Evolutionary conservation across 2,113 vertebrate genomes (phyloP).

Genomic region (Bettongia penicillata): DNA sequence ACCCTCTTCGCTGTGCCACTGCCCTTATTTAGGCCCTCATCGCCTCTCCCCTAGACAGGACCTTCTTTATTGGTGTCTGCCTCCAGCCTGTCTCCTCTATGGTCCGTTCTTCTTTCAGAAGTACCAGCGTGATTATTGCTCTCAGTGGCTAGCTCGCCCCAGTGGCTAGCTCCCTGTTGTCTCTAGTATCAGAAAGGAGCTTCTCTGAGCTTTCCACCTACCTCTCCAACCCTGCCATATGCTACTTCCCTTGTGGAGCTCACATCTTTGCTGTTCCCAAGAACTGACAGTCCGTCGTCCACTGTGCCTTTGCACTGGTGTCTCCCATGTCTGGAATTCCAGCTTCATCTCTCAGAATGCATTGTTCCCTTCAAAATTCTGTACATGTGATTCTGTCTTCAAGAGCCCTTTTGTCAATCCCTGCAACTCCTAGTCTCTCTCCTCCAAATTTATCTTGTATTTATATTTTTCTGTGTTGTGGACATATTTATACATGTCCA

Average conservation of each 20-base stretch:
- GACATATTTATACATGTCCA: neutral
- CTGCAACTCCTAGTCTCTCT: neutral
- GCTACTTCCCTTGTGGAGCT: neutral
- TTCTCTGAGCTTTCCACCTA: neutral
- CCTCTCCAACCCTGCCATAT: neutral
- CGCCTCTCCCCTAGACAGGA: too few species aligned
- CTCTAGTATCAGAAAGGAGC: neutral
- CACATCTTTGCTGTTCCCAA: neutral
- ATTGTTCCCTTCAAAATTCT: neutral
- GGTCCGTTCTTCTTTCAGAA: neutral
- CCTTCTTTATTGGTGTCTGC: neutral
- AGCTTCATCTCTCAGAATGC: neutral
- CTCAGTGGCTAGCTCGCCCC: too few species aligned
- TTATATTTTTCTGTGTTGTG: neutral
- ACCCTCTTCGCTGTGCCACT: neutral
- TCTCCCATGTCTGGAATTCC: neutral
- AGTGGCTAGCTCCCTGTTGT: neutral
- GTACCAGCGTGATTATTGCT: too few species aligned
- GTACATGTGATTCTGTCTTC: neutral
- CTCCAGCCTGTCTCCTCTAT: neutral
- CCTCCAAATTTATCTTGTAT: neutral
- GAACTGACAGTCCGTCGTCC: too few species aligned
- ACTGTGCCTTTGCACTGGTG: neutral
- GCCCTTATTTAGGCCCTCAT: too few species aligned
- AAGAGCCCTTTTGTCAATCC: neutral